Percentiles rank a stretch among this genome's conserved stretches.
Conservation (phyloP, 2,888 invertebrate genomes). For the Syrista parreyssii region DNA sequence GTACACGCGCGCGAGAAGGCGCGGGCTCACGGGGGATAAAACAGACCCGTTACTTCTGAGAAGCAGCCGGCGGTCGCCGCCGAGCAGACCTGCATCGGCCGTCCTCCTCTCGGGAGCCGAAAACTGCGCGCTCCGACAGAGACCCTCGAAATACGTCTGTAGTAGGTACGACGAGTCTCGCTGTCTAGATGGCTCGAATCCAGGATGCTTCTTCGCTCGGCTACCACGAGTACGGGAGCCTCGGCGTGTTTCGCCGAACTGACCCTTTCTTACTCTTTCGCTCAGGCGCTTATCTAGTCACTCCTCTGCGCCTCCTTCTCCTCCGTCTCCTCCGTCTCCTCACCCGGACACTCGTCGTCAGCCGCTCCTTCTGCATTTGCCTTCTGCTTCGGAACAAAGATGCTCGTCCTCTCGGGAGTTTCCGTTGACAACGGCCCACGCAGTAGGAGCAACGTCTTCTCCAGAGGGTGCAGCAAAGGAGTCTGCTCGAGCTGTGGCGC, state of each 20-base stretch:
- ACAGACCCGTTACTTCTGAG: conserved; percentile 63
- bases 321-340: conserved; percentile 10
- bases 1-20: conserved; percentile 20
- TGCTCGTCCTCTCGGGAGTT: no score
- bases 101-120: background rate
- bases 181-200: conserved; percentile 30
- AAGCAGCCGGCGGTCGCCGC: conserved; percentile 55
- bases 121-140: background rate
- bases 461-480: no score
- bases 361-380: no score
- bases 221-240: no score
- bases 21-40: conserved; percentile 41
- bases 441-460: no score
- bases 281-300: conserved; percentile 3
- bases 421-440: no score
- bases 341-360: conserved; percentile 6
- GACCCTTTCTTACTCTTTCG: conserved; percentile 15
- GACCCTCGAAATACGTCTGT: background rate
- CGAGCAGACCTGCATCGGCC: conserved; percentile 59
- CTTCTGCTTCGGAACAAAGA: no score
- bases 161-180: background rate
- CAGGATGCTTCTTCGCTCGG: conserved; percentile 4
- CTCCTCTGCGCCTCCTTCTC: background rate
- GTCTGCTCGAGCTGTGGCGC: background rate
- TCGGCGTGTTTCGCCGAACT: no score